Conservation (phyloP, 2,888 invertebrate species). For the Chloromyia formosa region DNA sequence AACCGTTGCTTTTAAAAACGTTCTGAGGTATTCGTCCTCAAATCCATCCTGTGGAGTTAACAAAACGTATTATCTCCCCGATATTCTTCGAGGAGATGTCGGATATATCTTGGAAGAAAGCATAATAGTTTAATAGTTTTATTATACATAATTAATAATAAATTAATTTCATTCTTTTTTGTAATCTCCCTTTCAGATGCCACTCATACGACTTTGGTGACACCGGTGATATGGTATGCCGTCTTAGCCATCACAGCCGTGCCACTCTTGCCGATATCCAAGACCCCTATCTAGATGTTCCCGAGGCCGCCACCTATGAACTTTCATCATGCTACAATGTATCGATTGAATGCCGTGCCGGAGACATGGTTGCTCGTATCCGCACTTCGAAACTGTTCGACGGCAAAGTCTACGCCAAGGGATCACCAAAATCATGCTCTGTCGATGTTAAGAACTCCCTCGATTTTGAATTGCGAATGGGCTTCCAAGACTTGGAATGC, state of each 20-base stretch:
- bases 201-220: constrained; percentile 95
- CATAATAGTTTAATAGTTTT: no score
- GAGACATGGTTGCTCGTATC: constrained; percentile 92
- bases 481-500: constrained; percentile 91
- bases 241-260: constrained; percentile 89
- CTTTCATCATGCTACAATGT: constrained; percentile 94
- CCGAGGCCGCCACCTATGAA: constrained; percentile 91
- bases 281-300: constrained; percentile 89
- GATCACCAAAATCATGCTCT: constrained; percentile 91
- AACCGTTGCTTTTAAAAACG: no score
- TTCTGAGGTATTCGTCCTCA: no score
- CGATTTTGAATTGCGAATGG: constrained; percentile 91
- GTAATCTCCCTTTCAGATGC: constrained; percentile 72
- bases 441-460: constrained; percentile 87
- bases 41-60: no score
- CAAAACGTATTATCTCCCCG: no score
- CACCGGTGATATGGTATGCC: constrained; percentile 91
- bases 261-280: constrained; percentile 89
- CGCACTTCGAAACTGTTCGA: constrained; percentile 92
- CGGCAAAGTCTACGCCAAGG: constrained; percentile 94
- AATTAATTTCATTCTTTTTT: no score
- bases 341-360: constrained; percentile 89
- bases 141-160: no score
- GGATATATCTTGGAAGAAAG: no score
- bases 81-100: no score